Evolutionary conservation across 2,888 invertebrate species (phyloP), one percentile per base, ranked within the genome.

Genomic region (Sycophila texana): DNA sequence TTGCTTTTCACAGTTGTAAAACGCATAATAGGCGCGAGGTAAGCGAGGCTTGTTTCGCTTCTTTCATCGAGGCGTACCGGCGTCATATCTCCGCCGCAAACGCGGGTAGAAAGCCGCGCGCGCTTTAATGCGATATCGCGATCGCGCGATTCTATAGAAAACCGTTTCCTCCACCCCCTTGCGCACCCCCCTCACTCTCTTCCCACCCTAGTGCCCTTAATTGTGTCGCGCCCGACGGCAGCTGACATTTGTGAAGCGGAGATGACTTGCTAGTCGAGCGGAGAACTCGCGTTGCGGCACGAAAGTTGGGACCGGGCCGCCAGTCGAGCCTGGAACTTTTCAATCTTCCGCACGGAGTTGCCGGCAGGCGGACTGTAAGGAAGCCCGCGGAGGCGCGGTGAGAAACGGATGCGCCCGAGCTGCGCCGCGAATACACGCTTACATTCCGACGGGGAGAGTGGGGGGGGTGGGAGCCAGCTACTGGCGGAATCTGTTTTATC

Each of bases 291-390:
- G 18, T 49, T 39, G 22, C 12, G 39, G 22, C 57, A 13, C 51
- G 30, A 51, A 39, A 67, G 18, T 66, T 75, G 30, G 47, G 47
- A 53, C 53, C 53, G 53, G 47, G 55, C 67, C 20, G 70, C 74
- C 20, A 53, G 75, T 20, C 7, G 30, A 75, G 67, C 61, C 58
- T 57, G 49, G 51, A 79, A 80, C 70, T 77, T 77, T 80, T 77
- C 80, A 77, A 80, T 80, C 71, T 80, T 39, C 39, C 66, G 70
- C 26, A 26, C 73, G 71, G 70, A 80, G 72, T 77, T 80, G 47
- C 39, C 58, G 58, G 61, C 51, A 74, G 57, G 73, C 67, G 51
- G 39, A 10, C 39, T 39, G 57, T 49, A 65, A 77, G 58, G 65
- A 65, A 30, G 63, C 47, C 30, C 13, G 13, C 7, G 61, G n/a